A percentile compares a stretch with the other conserved stretches of the same genome.
Evolutionary conservation across 2,888 invertebrate genomes (phyloP).

Genomic region (Ennomos quercinarius): DNA sequence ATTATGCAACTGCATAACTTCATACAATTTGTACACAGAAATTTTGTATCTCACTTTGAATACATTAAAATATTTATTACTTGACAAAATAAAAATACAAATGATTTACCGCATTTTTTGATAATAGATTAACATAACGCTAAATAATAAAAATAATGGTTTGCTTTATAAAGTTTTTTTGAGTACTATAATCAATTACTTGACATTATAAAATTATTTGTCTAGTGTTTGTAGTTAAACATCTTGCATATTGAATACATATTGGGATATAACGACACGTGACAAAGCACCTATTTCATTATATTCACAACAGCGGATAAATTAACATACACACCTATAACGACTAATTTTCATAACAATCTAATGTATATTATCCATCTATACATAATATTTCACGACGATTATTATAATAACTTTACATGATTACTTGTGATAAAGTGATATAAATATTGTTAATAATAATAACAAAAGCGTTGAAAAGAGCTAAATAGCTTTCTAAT

Average conservation of each 20-base stretch:
- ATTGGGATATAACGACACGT: too few relatives aligned
- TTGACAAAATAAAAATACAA: too few relatives aligned
- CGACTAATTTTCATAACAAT: slow-evolving; percentile 70
- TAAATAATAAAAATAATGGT: too few relatives aligned
- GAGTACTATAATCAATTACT: too few relatives aligned
- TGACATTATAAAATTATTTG: too few relatives aligned
- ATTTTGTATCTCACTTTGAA: background rate
- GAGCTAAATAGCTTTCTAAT: background rate
- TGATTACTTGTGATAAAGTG: slow-evolving; percentile 1
- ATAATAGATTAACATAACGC: too few relatives aligned
- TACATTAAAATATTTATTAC: too few relatives aligned
- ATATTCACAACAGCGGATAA: slow-evolving; percentile 59
- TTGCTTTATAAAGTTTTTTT: too few relatives aligned
- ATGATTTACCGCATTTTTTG: too few relatives aligned
- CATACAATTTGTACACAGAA: slow-evolving; percentile 14
- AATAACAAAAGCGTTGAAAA: slow-evolving; percentile 1
- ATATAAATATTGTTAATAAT: background rate
- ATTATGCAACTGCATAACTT: slow-evolving; percentile 19
- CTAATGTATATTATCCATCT: slow-evolving; percentile 66
- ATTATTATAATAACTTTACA: slow-evolving; percentile 14
- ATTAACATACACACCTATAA: slow-evolving; percentile 70
- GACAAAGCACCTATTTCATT: slow-evolving; percentile 53
- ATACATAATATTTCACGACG: slow-evolving; percentile 45
- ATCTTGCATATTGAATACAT: too few relatives aligned
- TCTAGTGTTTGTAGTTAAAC: too few relatives aligned